These are phyloP conservation scores for Epicauta chinensis DNA, from an alignment of 1,140 invertebrate genomes.

Conservation along the genomic window DNA sequence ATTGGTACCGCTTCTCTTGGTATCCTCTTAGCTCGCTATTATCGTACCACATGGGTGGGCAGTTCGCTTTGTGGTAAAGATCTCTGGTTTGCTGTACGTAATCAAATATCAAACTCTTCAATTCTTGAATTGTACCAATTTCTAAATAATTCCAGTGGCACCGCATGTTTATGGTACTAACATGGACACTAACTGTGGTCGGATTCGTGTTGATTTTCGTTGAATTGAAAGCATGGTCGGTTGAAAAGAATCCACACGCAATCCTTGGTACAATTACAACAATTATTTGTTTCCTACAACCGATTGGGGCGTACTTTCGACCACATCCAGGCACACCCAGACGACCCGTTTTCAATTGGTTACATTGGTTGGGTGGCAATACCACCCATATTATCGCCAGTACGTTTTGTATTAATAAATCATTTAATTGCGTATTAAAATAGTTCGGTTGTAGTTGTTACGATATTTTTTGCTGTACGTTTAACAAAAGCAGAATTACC, in stretches of 20 bases:
- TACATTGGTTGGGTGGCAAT: slow-evolving; percentile 89
- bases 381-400: slow-evolving; percentile 85
- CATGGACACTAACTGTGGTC: slow-evolving; percentile 68
- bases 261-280: slow-evolving; percentile 72
- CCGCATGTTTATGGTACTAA: slow-evolving; percentile 75
- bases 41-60: slow-evolving; percentile 82
- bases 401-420: slow-evolving; percentile 50
- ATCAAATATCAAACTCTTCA: neutral
- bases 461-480: slow-evolving; percentile 86
- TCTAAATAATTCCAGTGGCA: slow-evolving; percentile 71
- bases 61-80: slow-evolving; percentile 79
- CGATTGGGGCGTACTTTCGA: slow-evolving; percentile 76
- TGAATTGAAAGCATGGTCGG: slow-evolving; percentile 71
- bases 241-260: slow-evolving; percentile 69
- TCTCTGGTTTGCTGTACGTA: slow-evolving; percentile 85
- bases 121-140: neutral
- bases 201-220: slow-evolving; percentile 80
- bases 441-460: slow-evolving; percentile 65
- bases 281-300: slow-evolving; percentile 79
- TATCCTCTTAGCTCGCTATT: slow-evolving; percentile 86
- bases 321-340: slow-evolving; percentile 75
- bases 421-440: neutral
- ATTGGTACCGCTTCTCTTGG: slow-evolving; percentile 81
- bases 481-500: slow-evolving; percentile 80
- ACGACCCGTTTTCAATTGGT: slow-evolving; percentile 88